Base-by-base conservation (phyloP, 1,140 invertebrate species). In the Drosophila ironensis region DNA sequence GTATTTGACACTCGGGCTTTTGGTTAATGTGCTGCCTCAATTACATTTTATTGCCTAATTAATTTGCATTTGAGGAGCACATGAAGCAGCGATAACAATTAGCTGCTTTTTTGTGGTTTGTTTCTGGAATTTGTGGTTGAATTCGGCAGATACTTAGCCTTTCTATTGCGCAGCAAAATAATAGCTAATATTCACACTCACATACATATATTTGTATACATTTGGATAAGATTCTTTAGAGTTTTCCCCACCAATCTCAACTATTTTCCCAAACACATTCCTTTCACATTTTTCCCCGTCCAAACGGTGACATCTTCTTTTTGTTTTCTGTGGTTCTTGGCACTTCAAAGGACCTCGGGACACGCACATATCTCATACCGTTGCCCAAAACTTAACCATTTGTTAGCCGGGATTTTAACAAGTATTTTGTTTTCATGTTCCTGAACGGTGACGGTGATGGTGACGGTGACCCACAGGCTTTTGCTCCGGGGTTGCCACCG, bases 11-110 rank as follows among this genome's bases (percentile, higher is more conserved):
- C 3, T 20, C 8, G 35, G 57, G 57, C 14, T 40, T 46, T 46
- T 20, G 16, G 52, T 28, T 63, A 69, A 74, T 75, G 72, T 61
- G 56, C 71, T 75, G 72, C 56, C 46, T 76, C 27, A 54, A 75
- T 75, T 75, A 75, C 46, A 48, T 20, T 41, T 30, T 66, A 48
- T 46, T 47, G 73, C 16, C 37, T 40, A 71, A 66, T 53, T 44
- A 46, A 76, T 76, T 76, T 57, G 64, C 72, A 75, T 75, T 57
- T 38, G 5, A 7, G 27, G 6, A 50, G 33, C 30, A 28, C 25
- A 12, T 45, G 17, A 30, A 41, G 14, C 17, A 35, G 16, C 14
- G 9, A 33, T 6, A 63, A 37, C 35, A 37, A 63, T 46, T n/a
- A 47, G 59, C 30, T 61, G 17, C n/a, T 59, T 27, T 54, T 33